Percentiles rank a stretch among this genome's conserved stretches.
Evolutionary conservation across 2,113 vertebrate species (phyloP).

Genomic region (Panthera tigris): DNA sequence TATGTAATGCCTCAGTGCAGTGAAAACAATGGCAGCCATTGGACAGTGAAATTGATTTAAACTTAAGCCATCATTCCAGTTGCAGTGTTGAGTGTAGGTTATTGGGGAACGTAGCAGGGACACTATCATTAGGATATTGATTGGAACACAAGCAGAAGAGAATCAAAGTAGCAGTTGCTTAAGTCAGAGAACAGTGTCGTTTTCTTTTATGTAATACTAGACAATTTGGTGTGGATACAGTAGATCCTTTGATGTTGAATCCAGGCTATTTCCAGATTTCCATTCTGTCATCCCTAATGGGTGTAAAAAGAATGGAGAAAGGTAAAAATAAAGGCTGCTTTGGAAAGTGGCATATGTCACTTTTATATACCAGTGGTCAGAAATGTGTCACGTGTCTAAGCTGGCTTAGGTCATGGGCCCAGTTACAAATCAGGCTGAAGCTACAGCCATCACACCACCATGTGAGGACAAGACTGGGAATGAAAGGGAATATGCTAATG

Average conservation of each 20-base stretch:
- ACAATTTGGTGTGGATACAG: too few relatives aligned
- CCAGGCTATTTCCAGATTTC: neutral
- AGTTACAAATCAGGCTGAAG: neutral
- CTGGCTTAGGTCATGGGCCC: neutral
- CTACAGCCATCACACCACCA: fast-evolving
- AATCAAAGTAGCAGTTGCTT: neutral
- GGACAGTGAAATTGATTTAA: neutral
- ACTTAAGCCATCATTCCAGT: neutral
- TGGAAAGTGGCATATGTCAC: neutral
- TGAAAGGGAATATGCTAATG: neutral
- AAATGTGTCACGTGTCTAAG: neutral
- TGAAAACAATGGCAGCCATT: neutral
- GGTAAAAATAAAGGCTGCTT: neutral
- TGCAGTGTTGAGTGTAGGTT: neutral
- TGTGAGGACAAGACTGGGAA: neutral
- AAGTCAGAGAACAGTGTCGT: neutral
- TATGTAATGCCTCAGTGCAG: neutral
- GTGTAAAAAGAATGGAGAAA: neutral
- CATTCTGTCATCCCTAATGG: neutral
- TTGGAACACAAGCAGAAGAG: neutral
- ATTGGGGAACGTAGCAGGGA: neutral
- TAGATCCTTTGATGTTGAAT: neutral
- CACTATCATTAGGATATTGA: neutral
- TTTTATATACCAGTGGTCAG: neutral
- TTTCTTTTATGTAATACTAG: neutral